phyloP scores from a whole-genome alignment of 2,113 vertebrate genomes.

The Oryzias woworae region DNA sequence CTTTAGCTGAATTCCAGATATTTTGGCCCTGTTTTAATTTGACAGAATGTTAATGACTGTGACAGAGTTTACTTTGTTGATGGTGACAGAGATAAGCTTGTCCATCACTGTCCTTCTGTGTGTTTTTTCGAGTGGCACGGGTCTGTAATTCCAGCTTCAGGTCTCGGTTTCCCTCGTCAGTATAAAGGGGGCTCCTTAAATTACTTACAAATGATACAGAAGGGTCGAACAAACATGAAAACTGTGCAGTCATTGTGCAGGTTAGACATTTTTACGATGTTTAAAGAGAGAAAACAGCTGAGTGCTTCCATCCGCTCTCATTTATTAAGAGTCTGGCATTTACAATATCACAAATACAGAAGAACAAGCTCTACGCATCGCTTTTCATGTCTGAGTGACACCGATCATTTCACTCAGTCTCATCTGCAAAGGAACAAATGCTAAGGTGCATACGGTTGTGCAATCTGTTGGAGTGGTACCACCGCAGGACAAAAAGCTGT shows the following conservation, averaged over 20 bases:
- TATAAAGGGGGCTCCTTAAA: constrained; percentile 48
- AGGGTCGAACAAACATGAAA: no score
- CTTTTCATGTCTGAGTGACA: constrained; percentile 12
- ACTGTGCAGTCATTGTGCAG: no score
- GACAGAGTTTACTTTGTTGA: constrained; percentile 9
- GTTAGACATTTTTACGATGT: not conserved
- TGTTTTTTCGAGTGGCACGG: constrained; percentile 24
- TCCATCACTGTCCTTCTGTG: constrained; percentile 20
- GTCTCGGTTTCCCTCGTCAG: constrained; percentile 67
- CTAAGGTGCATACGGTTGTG: constrained; percentile 21
- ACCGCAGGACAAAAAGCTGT: constrained; percentile 45
- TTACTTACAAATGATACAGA: constrained; percentile 31
- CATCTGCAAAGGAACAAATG: constrained; percentile 10
- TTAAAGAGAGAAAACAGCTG: constrained; percentile 4
- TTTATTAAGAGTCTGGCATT: constrained; percentile 22
- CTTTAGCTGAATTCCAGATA: constrained; percentile 9
- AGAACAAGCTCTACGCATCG: constrained; percentile 5
- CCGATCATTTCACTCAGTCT: constrained; percentile 31
- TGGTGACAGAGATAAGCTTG: constrained; percentile 34
- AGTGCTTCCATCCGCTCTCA: not conserved
- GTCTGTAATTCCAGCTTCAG: constrained; percentile 75
- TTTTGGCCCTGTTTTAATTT: constrained; percentile 17
- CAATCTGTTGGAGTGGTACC: constrained; percentile 60
- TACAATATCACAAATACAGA: constrained; percentile 9
- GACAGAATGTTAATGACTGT: not conserved